Evolutionary conservation across 2,888 invertebrate genomes (phyloP), one percentile per base, ranked within the genome.

Genomic region (Coenonympha arcania): DNA sequence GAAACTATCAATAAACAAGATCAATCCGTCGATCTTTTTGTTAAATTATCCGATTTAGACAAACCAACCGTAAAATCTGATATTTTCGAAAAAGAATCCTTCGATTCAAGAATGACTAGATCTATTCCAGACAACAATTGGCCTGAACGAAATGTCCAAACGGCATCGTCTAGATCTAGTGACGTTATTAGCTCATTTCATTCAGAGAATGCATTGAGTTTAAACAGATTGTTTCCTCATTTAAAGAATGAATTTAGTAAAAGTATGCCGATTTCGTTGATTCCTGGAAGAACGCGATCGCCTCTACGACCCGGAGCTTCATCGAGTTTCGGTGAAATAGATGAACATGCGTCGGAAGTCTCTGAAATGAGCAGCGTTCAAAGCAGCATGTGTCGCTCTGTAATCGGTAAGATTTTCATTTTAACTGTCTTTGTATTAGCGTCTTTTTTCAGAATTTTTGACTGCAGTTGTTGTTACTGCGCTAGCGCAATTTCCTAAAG

Each of bases 41-140:
- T 95, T 0, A 91, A 91, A 65, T 79, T 95, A 5, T 94, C 94
- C 1, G 94, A 95, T 69, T 86, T 95, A 71, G 93, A 94, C 68
- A 92, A 91, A 63, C 68, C 68, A 8, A 88, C 89, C 4, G 76
- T 79, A 28, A 88, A 88, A 61, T 58, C 68, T 1, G 71, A 73
- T 13, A 56, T 62, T 2, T 54, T 66, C 6, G 52, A 75, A 57
- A 56, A 70, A 60, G 66, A 64, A 51, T 53, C 61, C 30, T 55
- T 69, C n/a, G 68, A 87, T 15, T 84, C 88, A 33, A 81, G 90
- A 31, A 91, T 92, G 90, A 90, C 90, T 39, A 86, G 88, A 54
- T 91, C 91, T 33, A 91, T 92, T 58, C 91, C 92, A 8, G 91
- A 92, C 63, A 89, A 89, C 44, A 89, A 89, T 34, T 91, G 91